phyloP scores from a whole-genome alignment of 2,797 vertebrate genomes.

The Tauraco hartlaubi region DNA sequence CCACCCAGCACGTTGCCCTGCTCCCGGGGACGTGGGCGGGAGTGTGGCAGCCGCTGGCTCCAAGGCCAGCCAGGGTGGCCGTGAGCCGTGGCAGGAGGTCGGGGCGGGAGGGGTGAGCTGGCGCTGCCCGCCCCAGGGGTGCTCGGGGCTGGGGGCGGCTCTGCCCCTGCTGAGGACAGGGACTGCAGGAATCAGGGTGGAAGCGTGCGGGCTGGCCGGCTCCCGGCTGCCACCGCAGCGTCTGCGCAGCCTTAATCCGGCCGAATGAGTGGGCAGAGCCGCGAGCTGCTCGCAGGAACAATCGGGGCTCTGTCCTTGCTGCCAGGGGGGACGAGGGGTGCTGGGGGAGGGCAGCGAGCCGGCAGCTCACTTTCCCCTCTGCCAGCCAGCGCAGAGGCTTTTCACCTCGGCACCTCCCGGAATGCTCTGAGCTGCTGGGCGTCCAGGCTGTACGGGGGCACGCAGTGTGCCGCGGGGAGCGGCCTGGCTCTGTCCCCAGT shows the following conservation, averaged over 20 bases:
- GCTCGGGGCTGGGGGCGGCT: neutral
- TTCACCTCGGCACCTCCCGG: neutral
- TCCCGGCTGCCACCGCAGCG: neutral
- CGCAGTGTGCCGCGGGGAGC: accelerated
- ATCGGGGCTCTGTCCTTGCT: neutral
- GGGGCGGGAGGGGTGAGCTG: neutral
- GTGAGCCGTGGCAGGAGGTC: accelerated
- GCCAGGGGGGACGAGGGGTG: neutral
- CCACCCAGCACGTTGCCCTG: neutral
- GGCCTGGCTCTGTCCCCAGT: accelerated
- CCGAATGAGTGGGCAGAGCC: neutral
- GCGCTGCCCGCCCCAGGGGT: accelerated
- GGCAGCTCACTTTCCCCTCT: neutral
- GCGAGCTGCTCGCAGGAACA: neutral
- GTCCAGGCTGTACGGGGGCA: neutral
- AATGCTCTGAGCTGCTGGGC: neutral
- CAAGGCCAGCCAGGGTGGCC: accelerated
- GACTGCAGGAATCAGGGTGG: neutral
- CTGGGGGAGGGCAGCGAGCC: neutral
- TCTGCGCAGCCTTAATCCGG: neutral
- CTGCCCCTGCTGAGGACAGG: slow-evolving; percentile 24
- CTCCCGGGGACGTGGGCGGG: accelerated
- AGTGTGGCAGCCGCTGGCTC: neutral
- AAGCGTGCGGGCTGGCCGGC: neutral
- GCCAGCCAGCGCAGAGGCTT: neutral